Base-by-base conservation (phyloP, 2,888 invertebrate species). In the Caenorhabditis virilis region DNA sequence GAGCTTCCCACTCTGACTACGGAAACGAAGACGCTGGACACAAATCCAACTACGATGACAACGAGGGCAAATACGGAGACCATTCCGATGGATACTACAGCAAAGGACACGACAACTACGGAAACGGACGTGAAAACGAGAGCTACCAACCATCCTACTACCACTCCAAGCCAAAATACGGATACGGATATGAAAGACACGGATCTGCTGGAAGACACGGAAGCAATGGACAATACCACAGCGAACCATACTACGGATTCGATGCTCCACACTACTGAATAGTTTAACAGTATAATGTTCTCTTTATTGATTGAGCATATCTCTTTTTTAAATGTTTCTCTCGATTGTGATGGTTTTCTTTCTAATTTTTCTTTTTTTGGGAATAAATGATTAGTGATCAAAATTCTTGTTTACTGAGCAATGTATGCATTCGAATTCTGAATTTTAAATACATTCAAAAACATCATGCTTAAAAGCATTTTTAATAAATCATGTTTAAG, bases 1-100 rank as follows among this genome's bases (percentile, higher is more conserved):
- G 67, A 55, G 69, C 62, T 38, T 48, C 67, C 26, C 69, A 74
- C 62, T 42, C 59, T 36, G 69, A 66, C 35, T 69, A 68, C 62
- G 66, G 66, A 43, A 59, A 76, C 56, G 66, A 74, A 55, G 66
- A 73, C 46, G 69, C 63, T 52, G 77, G 70, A 61, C 68, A 74
- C 62, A 68, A 67, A 57, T 56, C 57, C 20, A 57, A 52, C 38
- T 68, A 60, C 60, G 66, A 59, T 27, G 66, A 66, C 57, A 66
- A 66, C 42, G 54, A 66, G 35, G 60, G 58, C 33, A 66, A 66
- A 35, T 66, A 67, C 41, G 67, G 63, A 48, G 58, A 66, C 51
- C 61, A 73, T 54, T 50, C 54, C 25, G 67, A 66, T 38, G 68
- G 66, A 64, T 63, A 72, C 61, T 72, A 72, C 69, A 64, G 69